Base-by-base conservation (phyloP, 2,113 vertebrate species). In the Malurus melanocephalus region DNA sequence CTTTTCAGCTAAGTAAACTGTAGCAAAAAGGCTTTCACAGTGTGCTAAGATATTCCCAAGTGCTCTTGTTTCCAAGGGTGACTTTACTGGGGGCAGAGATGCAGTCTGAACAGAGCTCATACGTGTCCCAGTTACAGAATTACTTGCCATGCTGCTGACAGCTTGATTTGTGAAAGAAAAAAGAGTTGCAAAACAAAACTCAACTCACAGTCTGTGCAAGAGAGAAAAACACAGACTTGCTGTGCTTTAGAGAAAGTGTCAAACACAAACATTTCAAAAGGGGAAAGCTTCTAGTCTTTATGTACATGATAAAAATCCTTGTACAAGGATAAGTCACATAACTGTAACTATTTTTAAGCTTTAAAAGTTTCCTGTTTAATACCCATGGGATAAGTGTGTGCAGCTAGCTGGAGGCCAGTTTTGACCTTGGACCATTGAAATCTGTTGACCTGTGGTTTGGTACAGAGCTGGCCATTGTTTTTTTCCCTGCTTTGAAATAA, bases 351-450 rank as follows among this genome's bases (percentile, higher is more conserved):
- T 79, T 91, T 95, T 91, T 91, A 61, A 80, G 30, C 49, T 88
- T 85, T 91, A 48, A 62, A 92, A 74, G 42, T 86, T 95, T 93
- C 88, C 92, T 92, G 74, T 89, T 88, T 93, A 86, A 91, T 94
- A 87, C 86, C 90, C 93, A 53, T 91, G 86, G 88, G 83, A 86
- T 86, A 91, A 66, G 74, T 81, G 81, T 86, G 26, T 78, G 65
- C 30, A 90, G 77, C 77, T 89, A 88, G 74, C 69, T 93, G 83
- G 80, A 88, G 86, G 83, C 86, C 55, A 85, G 2, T 84, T 93
- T 94, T 92, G 93, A 92, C 74, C 65, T 81, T 84, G 77, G 66
- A 68, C 71, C 43, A 88, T 73, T 93, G 93, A 93, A 92, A 79
- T 92, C 82, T 89, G 3, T 72, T 95, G 92, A 93, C 93, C 90